Evolutionary conservation across 35 echinoderm and acorn worm genomes (phyloP), one percentile per base, ranked within the genome.

Genomic region (Heliocidaris erythrogramma): DNA sequence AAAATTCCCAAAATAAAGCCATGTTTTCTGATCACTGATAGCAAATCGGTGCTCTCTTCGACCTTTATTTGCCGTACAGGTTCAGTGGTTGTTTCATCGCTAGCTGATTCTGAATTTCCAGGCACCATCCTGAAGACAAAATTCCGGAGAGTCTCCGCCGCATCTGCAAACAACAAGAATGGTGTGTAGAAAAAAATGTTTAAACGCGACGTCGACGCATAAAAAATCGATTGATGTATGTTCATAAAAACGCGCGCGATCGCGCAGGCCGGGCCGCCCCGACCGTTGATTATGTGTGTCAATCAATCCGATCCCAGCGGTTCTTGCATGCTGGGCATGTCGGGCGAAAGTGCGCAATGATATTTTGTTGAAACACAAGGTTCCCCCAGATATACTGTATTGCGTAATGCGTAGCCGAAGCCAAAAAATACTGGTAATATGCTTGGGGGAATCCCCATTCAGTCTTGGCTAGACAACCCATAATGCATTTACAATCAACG

Each of bases 1-100:
- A 96, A 94, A 87, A 98, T 49, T 49, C 60, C 31, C 86, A 98
- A 95, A 94, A 93, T 90, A 17, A 96, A 18, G 29, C 94, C 91
- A 60, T 98, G 94, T 61, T 96, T 96, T 49, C 61, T 93, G 59
- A 98, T 27, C 5, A 95, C 31, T 5, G 53, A 31, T 12, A 98
- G 32, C 48, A 98, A 53, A 85, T 95, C 92, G 12, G 53, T 92
- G 21, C 85, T 88, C 32, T 78, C 94, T 30, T 88, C 86, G 2
- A 49, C 29, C 31, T 71, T 59, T n/a, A 85, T 50, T 42, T 47
- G 42, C 9, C 35, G 17, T 49, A 50, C 53, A 48, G 94, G 88
- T 69, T 92, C 88, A 18, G n/a, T 52, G 50, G 89, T 4, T 35
- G 91, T 90, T 14, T 85, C 49, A 49, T 95, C 95, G 9, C 91